Percentiles rank a stretch among this genome's conserved stretches.
These are phyloP conservation scores for Aspidiotus destructor DNA, from an alignment of 2,888 invertebrate species.

Conservation along the genomic window DNA sequence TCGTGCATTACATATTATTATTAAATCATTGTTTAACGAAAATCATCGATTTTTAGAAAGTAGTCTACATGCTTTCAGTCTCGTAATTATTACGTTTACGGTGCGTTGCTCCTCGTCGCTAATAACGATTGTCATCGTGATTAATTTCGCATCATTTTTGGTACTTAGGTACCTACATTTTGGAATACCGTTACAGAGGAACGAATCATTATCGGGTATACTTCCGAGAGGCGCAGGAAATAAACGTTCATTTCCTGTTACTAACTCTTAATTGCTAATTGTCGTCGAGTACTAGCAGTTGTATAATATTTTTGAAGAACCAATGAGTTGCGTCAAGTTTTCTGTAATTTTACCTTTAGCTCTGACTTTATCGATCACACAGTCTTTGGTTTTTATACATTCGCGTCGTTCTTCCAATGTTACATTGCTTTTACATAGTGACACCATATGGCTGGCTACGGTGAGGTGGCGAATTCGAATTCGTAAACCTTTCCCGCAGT, in stretches of 20 bases:
- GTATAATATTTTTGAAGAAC: not conserved
- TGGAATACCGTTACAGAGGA: not conserved
- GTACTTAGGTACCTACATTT: not conserved
- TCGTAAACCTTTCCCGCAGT: conserved; percentile 73
- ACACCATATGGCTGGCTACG: conserved; percentile 45
- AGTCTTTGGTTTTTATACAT: conserved; percentile 54
- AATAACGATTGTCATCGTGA: not conserved
- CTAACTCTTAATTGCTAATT: not conserved
- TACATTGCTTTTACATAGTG: conserved; percentile 55
- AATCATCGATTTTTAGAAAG: too few relatives aligned
- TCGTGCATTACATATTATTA: not conserved
- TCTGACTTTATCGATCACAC: conserved; percentile 60
- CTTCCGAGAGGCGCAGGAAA: too few relatives aligned
- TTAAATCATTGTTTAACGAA: not conserved
- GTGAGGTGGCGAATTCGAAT: conserved; percentile 63
- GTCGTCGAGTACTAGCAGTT: not conserved
- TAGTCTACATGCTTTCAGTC: not conserved
- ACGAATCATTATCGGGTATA: not conserved
- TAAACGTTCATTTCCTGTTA: not conserved
- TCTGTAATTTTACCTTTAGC: conserved; percentile 48
- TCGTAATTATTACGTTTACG: conserved; percentile 7
- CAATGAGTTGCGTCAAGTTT: not conserved
- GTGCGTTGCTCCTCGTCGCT: not conserved
- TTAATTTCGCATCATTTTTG: not conserved
- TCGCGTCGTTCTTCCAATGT: conserved; percentile 66